Evolutionary conservation across 1,140 invertebrate genomes (phyloP), one percentile per base, ranked within the genome.

Genomic region (Scaptodrosophila lebanonensis): DNA sequence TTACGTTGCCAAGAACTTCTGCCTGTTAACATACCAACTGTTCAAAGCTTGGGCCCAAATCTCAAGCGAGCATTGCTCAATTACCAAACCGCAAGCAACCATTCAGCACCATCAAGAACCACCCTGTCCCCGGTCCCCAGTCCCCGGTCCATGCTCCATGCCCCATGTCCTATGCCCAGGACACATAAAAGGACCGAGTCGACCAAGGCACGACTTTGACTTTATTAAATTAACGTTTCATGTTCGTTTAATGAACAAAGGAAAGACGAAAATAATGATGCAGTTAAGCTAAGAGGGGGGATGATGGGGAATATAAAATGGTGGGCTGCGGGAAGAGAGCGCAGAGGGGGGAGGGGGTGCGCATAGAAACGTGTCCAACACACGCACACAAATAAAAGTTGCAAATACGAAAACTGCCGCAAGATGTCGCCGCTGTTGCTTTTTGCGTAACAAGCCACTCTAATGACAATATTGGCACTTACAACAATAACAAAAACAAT

Each of bases 141-240:
- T 18, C 4, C 8, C n/a, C 25, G 27, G 32, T 3, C 5, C 20
- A 3, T 4, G 15, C 1, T 17, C 8, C 7, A 12, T 36, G 11
- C 16, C 32, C 18, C 29, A 16, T 17, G n/a, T 48, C 17, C 8
- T 11, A n/a, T 11, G 18, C n/a, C 13, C n/a, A 12, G 18, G 22
- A 11, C 4, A 3, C 18, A 7, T n/a, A 9, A 17, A 2, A 27
- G 40, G 42, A 35, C 20, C 56, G 35, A 6, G 48, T 51, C 52
- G 25, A 52, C 27, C 50, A 54, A 43, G 30, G 49, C 36, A 29
- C 57, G 64, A 67, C 56, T 69, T 70, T 53, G 75, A 83, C 76
- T 82, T 83, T 82, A 82, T 82, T 82, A 82, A 82, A 82, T 82
- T 82, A 82, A 82, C 75, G 75, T 82, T 83, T 82, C 75, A 82